Evolutionary conservation across 30 jellyfish, hydroid and myxozoan genomes (phyloP).

Genomic region (Hydractinia echinata): DNA sequence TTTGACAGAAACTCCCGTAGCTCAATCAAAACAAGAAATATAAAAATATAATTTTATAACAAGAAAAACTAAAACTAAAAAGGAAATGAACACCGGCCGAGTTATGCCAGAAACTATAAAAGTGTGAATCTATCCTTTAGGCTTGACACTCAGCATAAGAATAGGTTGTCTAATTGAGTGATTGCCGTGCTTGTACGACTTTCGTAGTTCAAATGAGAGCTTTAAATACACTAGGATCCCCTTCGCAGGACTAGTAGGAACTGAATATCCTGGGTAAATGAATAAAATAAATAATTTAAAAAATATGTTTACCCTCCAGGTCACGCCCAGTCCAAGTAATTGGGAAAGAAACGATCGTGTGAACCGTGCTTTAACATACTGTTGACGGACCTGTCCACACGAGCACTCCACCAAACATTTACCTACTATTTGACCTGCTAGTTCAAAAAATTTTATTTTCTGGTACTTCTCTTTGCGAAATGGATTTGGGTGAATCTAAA

Average conservation of each 20-base stretch:
- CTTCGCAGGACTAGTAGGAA: no score
- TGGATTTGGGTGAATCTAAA: constrained; percentile 93
- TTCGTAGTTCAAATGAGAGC: no score
- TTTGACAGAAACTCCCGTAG: no score
- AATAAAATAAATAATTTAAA: background rate
- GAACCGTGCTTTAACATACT: constrained; percentile 81
- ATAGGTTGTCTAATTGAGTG: no score
- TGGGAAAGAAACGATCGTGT: constrained; percentile 86
- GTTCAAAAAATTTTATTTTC: constrained; percentile 59
- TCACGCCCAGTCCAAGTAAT: constrained; percentile 71
- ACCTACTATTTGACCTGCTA: constrained; percentile 89
- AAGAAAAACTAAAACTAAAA: background rate
- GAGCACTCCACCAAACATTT: constrained; percentile 87
- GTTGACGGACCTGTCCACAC: constrained; percentile 48
- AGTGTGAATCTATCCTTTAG: no score
- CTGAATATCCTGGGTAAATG: background rate
- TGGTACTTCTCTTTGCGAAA: constrained; percentile 52
- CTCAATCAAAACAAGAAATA: no score
- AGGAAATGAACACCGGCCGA: background rate
- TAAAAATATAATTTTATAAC: no score
- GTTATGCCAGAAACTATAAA: no score
- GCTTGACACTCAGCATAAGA: no score
- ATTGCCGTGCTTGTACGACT: no score
- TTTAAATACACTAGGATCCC: no score
- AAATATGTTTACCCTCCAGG: constrained; percentile 71